Percentiles rank a stretch among this genome's conserved stretches.
Conservation (phyloP, 1,140 invertebrate genomes). For the Tribolium madens region DNA sequence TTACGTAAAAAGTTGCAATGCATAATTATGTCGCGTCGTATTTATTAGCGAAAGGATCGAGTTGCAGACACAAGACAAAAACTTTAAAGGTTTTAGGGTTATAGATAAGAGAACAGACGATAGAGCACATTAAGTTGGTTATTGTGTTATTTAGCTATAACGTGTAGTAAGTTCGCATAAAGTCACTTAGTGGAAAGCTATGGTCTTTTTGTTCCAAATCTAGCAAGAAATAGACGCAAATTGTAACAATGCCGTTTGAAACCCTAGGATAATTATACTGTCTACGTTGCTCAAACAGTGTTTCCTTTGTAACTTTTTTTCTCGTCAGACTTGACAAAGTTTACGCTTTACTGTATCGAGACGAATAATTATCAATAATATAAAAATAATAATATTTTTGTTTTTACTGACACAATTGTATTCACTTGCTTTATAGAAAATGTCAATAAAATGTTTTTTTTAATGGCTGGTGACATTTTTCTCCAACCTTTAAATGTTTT, state of each 20-base stretch:
- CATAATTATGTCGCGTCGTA: neutral
- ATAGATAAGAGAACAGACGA: constrained; percentile 11
- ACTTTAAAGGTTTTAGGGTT: constrained; percentile 3
- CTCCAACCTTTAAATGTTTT: neutral
- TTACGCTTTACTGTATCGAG: neutral
- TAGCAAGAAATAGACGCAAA: constrained; percentile 31
- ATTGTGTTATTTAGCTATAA: constrained; percentile 24
- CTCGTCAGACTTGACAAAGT: neutral
- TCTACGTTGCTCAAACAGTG: neutral
- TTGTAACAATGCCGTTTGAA: constrained; percentile 24
- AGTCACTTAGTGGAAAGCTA: constrained; percentile 25
- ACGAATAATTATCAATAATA: neutral
- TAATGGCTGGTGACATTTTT: neutral
- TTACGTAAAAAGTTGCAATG: no score
- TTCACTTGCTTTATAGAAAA: neutral
- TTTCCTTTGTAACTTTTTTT: constrained; percentile 1
- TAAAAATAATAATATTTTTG: neutral
- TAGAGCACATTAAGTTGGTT: constrained; percentile 4
- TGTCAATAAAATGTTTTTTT: neutral
- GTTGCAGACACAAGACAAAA: neutral
- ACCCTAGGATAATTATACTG: constrained; percentile 20
- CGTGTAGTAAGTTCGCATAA: constrained; percentile 3
- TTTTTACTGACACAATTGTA: neutral
- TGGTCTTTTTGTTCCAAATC: constrained; percentile 25
- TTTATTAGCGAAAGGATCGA: neutral